Evolutionary conservation across 2,113 vertebrate genomes (phyloP), one percentile per base, ranked within the genome.

Genomic region (Anser cygnoides): DNA sequence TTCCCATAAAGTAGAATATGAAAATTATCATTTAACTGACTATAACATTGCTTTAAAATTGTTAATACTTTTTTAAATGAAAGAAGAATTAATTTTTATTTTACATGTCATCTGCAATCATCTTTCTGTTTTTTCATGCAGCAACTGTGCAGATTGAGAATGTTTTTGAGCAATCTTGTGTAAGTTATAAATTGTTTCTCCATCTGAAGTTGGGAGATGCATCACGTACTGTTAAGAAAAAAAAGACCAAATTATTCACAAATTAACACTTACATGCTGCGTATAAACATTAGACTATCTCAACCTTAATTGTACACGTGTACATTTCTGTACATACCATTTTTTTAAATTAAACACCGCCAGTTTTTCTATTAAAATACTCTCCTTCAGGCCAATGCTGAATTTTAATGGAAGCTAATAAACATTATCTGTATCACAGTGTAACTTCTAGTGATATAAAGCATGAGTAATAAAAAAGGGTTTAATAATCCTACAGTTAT

Each of bases 121-220:
- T 54, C 0, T 12, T 50, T 67, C 4, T 3, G 44, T 41, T 78
- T 84, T 49, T 87, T 81, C 73, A 73, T 23, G 68, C 21, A 75
- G 62, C 22, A 49, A 35, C 41, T 6, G 5, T 67, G 80, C 11
- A 81, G 35, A 83, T 66, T 29, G 66, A 86, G 83, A 83, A 74
- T 35, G 63, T n/a, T 81, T 43, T 49, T 75, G 29, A 89, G 28
- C 31, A 52, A 46, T 74, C 59, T 44, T 59, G 71, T 5, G 1
- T 37, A 59, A 80, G 4, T 95, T 89, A 98, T 84, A 98, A 92
- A 62, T 93, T 97, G 92, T 91, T 97, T 92, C 72, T 97, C 97
- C 96, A 97, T 71, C 72, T 96, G 70, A 95, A 25, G 57, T 1
- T 92, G 52, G 94, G 83, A 44, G 93, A 82, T 5, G 59, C 46